Evolutionary conservation across 2,888 invertebrate species (phyloP), one percentile per base, ranked within the genome.

Genomic region (Perdita meconis): DNA sequence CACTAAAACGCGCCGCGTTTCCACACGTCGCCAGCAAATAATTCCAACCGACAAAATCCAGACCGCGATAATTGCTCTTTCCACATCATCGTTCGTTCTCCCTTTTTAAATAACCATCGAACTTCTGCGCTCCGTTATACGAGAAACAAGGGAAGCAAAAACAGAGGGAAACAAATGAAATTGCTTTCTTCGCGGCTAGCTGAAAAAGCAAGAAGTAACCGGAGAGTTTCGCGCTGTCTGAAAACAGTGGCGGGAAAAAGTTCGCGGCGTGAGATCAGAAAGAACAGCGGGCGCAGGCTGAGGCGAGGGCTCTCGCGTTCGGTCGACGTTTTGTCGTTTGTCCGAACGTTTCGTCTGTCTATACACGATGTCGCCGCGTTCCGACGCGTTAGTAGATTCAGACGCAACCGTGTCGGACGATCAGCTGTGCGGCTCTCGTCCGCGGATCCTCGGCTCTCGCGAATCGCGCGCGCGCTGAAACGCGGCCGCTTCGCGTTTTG

Each of bases 361-460:
- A 13, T 44, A 40, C 40, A 22, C 50, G 44, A 38, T 24, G 10
- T 34, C 55, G 34, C n/a, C 19, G 19, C 19, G 4, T 59, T 36
- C 30, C n/a, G 16, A 10, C 34, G 59, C 53, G 10, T 51, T 63
- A 61, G 57, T 64, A 38, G 66, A 57, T 75, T 44, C 67, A 30
- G 56, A 67, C 57, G 19, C 77, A 67, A 53, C n/a, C 61, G 66
- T 66, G 72, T 71, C 63, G 51, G 61, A 42, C 59, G 67, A 78
- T 78, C 78, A 79, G 68, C 78, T 78, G 78, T 78, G 30, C n/a
- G n/a, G 2, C 30, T 30, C 30, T 30, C 30, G 30, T 30, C 30
- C 3, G 3, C 72, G 19, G 53, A 56, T 40, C 40, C 51, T 51
- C 16, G 38, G 22, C 12, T 16, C 38, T 47, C 40, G 44, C 53